Base-by-base conservation (phyloP, 2,888 invertebrate species). In the Abrostola triplasia region DNA sequence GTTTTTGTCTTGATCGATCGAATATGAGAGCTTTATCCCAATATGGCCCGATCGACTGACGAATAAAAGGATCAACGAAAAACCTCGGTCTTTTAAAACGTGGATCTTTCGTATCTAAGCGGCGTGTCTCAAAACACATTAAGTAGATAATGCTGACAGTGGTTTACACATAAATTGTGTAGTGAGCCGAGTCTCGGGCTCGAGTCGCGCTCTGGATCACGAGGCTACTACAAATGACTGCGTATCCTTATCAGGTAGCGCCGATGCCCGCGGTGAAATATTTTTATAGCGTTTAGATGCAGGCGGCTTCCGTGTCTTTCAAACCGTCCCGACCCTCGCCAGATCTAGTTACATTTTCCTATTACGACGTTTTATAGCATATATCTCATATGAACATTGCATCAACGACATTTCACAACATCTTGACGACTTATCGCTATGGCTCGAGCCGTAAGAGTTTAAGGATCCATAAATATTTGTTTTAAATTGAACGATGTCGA, bases 211-310 rank as follows among this genome's bases (percentile, higher is more conserved):
- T 74, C 77, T 82, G 85, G 88, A 88, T 85, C 88, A 87, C 84
- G 88, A 84, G 81, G 86, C 86, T 87, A 87, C 89, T 90, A 92
- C 90, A 90, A 92, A 92, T 88, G 89, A 90, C 88, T 86, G 90
- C 90, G 90, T 92, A 92, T 88, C 90, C 90, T 92, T 93, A 92
- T 92, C 92, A 92, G 91, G 92, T 92, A 93, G 92, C 91, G 76
- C 82, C 84, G 88, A 87, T 86, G 87, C 86, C 87, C 83, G 86
- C 86, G 82, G 89, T 92, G 89, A 92, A 92, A 90, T 91, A 92
- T 92, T 92, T 93, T 92, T 92, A 92, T 92, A 87, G 88, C 84
- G 82, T 88, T 88, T 88, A 77, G 86, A 88, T 84, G 83, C 85
- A 88, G 59, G 87, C 86, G 88, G 90, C 92, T 92, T 91, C 92